phyloP scores from a whole-genome alignment of 2,888 invertebrate species.

The Drosophila meridionalis region DNA sequence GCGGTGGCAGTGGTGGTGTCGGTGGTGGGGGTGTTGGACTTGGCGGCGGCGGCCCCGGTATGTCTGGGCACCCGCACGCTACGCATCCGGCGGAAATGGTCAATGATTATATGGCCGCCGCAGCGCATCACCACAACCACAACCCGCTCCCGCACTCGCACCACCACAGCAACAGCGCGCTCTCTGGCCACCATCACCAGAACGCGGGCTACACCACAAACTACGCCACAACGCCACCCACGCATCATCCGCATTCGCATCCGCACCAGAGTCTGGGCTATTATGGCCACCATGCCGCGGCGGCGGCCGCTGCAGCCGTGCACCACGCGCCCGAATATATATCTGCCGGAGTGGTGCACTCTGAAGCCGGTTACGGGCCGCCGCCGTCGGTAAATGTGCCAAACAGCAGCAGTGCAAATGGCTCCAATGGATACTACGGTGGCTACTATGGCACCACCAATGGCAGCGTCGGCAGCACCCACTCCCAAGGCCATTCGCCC shows the following conservation, averaged over 20 bases:
- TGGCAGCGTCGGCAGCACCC: conserved; percentile 81
- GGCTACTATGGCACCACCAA: conserved; percentile 84
- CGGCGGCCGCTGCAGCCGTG: conserved; percentile 76
- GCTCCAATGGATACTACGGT: conserved; percentile 82
- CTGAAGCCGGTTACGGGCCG: conserved; percentile 79
- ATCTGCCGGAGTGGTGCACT: conserved; percentile 78
- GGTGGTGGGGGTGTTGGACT: conserved; percentile 50
- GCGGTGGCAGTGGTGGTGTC: conserved; percentile 38
- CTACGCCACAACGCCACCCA: conserved; percentile 78
- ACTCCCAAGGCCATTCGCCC: conserved; percentile 83
- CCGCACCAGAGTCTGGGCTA: conserved; percentile 83
- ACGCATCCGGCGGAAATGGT: conserved; percentile 87
- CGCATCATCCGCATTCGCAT: conserved; percentile 67
- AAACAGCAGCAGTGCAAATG: conserved; percentile 67
- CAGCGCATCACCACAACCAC: conserved; percentile 78
- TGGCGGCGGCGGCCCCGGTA: conserved; percentile 59
- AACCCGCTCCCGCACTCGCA: conserved; percentile 82
- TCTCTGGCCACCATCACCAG: conserved; percentile 83
- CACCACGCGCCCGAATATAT: conserved; percentile 81
- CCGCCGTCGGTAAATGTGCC: conserved; percentile 77
- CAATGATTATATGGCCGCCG: conserved; percentile 84
- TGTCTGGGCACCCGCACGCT: conserved; percentile 77
- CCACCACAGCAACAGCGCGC: conserved; percentile 85
- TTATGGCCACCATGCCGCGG: conserved; percentile 80
- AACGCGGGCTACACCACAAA: conserved; percentile 77